phyloP scores from a whole-genome alignment of 2,888 invertebrate genomes.

The Penaeus monodon region DNA sequence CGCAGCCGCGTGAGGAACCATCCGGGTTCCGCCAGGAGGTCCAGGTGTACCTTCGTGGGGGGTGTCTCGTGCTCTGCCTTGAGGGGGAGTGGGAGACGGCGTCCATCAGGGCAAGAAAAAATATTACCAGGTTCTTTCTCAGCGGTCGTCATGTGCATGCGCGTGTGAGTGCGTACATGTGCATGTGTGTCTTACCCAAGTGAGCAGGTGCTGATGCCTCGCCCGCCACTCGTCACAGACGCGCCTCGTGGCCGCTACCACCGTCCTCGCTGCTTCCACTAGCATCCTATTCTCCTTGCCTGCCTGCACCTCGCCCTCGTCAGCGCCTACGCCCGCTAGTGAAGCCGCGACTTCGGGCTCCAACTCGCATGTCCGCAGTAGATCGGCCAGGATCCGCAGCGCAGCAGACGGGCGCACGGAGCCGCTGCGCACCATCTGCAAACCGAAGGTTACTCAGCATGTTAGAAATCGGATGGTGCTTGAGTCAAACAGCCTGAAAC shows the following conservation, averaged over 20 bases:
- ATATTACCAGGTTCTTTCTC: not conserved
- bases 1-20: conserved; percentile 57
- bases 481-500: no score
- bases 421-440: no score
- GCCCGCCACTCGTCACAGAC: conserved; percentile 33
- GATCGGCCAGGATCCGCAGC: not conserved
- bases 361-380: no score
- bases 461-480: no score
- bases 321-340: not conserved
- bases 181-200: conserved; percentile 30
- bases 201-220: conserved; percentile 26
- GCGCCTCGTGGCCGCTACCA: not conserved
- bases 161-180: no score
- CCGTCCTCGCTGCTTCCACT: conserved; percentile 13
- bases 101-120: not conserved
- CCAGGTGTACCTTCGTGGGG: conserved; percentile 28
- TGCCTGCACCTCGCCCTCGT: not conserved
- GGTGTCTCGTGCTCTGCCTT: conserved; percentile 41
- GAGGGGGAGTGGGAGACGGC: not conserved
- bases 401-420: no score
- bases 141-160: no score
- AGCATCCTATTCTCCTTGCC: conserved; percentile 18
- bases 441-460: no score
- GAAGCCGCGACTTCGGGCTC: not conserved
- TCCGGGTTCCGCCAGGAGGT: conserved; percentile 30